Conservation (phyloP, 2,797 vertebrate species). For the Liasis olivaceus region DNA sequence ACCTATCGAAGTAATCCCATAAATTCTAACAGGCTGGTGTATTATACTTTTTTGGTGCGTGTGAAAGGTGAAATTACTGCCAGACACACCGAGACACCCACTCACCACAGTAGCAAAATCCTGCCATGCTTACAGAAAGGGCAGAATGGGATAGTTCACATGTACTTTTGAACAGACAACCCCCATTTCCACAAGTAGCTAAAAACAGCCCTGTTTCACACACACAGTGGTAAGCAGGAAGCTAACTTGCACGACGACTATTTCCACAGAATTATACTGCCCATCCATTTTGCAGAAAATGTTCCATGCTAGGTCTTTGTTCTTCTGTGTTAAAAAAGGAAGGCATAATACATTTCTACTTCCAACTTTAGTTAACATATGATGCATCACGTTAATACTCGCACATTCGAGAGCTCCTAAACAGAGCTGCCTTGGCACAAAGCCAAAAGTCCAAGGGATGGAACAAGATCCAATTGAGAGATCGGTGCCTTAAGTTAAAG, state of each 20-base stretch:
- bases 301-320: not conserved
- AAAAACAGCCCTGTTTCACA: too few species aligned
- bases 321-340: not conserved
- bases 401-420: not conserved
- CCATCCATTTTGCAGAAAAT: not conserved
- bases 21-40: too few species aligned
- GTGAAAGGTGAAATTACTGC: not conserved
- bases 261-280: not conserved
- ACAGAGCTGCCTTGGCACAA: not conserved
- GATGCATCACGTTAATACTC: not conserved
- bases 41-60: too few species aligned
- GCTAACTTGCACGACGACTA: too few species aligned
- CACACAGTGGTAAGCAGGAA: not conserved
- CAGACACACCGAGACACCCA: not conserved
- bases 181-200: too few species aligned
- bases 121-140: too few species aligned
- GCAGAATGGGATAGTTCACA: too few species aligned
- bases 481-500: not conserved
- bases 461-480: not conserved
- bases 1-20: not conserved
- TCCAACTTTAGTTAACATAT: not conserved
- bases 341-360: not conserved
- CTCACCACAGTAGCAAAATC: not conserved
- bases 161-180: too few species aligned
- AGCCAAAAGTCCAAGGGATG: not conserved